Base-by-base conservation (phyloP, 2,113 vertebrate genomes). In the Antigone vipio region DNA sequence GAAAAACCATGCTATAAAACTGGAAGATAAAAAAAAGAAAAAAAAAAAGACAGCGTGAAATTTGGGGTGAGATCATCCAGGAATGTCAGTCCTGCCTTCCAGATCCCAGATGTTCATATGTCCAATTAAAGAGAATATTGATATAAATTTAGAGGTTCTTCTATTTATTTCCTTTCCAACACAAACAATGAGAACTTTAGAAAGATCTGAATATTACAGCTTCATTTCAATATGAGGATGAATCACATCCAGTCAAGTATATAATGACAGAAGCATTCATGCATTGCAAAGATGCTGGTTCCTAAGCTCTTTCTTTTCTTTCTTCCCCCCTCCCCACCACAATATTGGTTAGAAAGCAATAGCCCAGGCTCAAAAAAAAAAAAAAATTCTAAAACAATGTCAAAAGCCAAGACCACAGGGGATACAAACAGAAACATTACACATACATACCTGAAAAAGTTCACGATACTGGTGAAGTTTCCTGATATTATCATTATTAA, bases 1-100 rank as follows among this genome's bases (percentile, higher is more conserved):
- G 97, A 98, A 99, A 94, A 99, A 60, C 99, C 99, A 99, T 67
- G 98, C 97, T 49, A 98, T 98, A 95, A 99, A 99, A 95, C 99
- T 99, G 76, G n/a, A 71, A 85, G 44, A 44, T 80, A 95, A 26
- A 24, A 58, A 95, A 56, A 6, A n/a, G 32, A 16, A 38, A 53
- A 6, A 15, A 49, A 50, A 64, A 87, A 62, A 40, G 17, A 56
- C 13, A 80, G 23, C 8, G 71, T 86, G 50, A 83, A 17, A 58
- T 49, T 40, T 66, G n/a, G 15, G 12, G 12, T 85, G 53, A 92
- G 35, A 49, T 85, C 22, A 72, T 34, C 30, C 58, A 86, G 29
- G 60, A 81, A 87, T 21, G 23, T 59, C 59, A 93, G 30, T 30
- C 52, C 47, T 29, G 29, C 27, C 56, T 84, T 91, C 38, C 30